Evolutionary conservation across 2,113 vertebrate species (phyloP), one percentile per base, ranked within the genome.

Genomic region (Myrmophylax atrothorax): DNA sequence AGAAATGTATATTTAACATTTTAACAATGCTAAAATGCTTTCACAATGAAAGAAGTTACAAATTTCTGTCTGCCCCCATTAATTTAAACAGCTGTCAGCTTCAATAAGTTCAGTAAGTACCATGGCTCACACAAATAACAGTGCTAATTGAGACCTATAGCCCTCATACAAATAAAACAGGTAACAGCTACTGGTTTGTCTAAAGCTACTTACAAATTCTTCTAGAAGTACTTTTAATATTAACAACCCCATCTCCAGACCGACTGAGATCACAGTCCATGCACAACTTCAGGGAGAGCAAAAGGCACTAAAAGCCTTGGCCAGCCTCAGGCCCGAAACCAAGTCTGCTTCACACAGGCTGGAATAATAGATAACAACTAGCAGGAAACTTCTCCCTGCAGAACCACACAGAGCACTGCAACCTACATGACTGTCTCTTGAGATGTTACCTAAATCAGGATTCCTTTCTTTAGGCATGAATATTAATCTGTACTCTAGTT

Each of bases 1-100:
- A n/a, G 3, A 63, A 63, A 62, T 1, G 0, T 35, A 26, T 14
- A 14, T 1, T 52, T 66, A 46, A 16, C 4, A 18, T 83, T 86
- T 79, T 33, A 80, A 31, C 11, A 31, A 31, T 14, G 4, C 22
- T 29, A 35, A 64, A 76, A 74, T 58, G 29, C 1, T 78, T 74
- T 62, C 17, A 63, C 13, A 46, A 12, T 64, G 28, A 86, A 69
- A 73, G 2, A 64, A 55, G 17, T 50, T 47, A 29, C 18, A 55
- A 49, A 79, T 59, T 63, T 14, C 31, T 44, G 12, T 50, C 49
- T 76, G 15, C 16, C 20, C 5, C 3, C 4, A 4, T 60, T 72
- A 12, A 24, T 47, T 64, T 20, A 52, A 83, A 64, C 26, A 0
- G 8, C 3, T 50, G 38, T 63, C 47, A 58, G 6, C 7, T 56